Percentiles rank a stretch among this genome's conserved stretches.
Conservation (phyloP, 2,888 invertebrate genomes). For the Hermodice carunculata region DNA sequence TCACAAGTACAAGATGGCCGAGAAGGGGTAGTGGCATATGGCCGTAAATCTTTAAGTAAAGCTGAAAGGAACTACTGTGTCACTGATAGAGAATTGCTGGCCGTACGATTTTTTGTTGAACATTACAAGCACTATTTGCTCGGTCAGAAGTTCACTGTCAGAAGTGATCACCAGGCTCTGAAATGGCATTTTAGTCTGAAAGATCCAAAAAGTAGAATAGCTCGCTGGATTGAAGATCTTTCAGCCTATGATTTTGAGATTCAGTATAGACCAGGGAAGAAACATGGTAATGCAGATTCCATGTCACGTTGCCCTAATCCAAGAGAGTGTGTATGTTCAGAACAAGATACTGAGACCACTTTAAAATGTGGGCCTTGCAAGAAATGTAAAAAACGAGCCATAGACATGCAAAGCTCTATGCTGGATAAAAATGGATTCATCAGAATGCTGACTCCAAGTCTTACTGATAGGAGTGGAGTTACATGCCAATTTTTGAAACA, state of each 20-base stretch:
- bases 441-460: too few species aligned
- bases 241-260: background rate
- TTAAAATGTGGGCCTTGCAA: too few species aligned
- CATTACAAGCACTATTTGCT: conserved; percentile 4
- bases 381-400: too few species aligned
- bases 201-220: background rate
- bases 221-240: background rate
- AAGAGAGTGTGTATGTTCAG: too few species aligned
- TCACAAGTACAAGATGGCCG: conserved; percentile 34
- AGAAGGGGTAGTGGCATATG: conserved; percentile 34
- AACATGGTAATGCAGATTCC: background rate
- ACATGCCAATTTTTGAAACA: too few species aligned
- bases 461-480: too few species aligned
- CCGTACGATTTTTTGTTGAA: conserved; percentile 3
- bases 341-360: too few species aligned
- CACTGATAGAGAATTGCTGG: conserved; percentile 18
- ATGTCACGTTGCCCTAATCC: too few species aligned
- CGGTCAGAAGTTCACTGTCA: conserved; percentile 6
- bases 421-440: too few species aligned
- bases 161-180: conserved; percentile 3
- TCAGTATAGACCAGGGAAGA: background rate
- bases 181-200: background rate
- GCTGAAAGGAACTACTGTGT: conserved; percentile 35
- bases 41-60: conserved; percentile 31
- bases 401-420: too few species aligned